Evolutionary conservation across 2,113 vertebrate genomes (phyloP).

Genomic region (Fregata magnificens): DNA sequence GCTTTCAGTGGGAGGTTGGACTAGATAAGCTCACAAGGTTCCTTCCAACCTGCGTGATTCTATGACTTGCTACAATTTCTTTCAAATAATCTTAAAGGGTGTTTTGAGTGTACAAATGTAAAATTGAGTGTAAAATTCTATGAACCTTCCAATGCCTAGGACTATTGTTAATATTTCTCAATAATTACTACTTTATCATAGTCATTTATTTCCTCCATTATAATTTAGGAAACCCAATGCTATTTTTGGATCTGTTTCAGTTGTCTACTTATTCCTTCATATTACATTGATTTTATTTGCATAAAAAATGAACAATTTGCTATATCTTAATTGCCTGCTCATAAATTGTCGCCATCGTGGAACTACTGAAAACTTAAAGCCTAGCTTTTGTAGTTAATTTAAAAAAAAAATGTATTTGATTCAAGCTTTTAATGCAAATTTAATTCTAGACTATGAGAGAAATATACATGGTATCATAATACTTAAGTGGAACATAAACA

Average conservation of each 20-base stretch:
- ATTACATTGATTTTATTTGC: not conserved
- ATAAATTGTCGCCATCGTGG: not conserved
- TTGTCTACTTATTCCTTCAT: not conserved
- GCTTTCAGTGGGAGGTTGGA: not conserved
- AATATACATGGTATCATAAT: not conserved
- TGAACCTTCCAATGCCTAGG: not conserved
- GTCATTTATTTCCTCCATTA: not conserved
- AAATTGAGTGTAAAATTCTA: not conserved
- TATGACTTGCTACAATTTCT: not conserved
- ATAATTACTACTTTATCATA: not conserved
- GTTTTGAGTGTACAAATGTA: not conserved
- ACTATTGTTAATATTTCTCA: not conserved
- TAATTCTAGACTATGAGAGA: not conserved
- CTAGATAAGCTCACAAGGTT: not conserved
- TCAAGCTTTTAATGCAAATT: not conserved
- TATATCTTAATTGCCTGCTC: not conserved
- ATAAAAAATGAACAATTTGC: not conserved
- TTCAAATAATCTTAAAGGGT: not conserved
- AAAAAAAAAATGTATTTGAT: not conserved
- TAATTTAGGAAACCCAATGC: not conserved
- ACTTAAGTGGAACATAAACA: not conserved
- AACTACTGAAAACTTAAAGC: not conserved
- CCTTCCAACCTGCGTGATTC: not conserved
- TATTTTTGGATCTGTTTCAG: not conserved
- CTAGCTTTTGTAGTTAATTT: not conserved